Evolutionary conservation across 92 coral and sea anemone genomes (phyloP), one percentile per base, ranked within the genome.

Genomic region (Umimayanthus chanpuru): DNA sequence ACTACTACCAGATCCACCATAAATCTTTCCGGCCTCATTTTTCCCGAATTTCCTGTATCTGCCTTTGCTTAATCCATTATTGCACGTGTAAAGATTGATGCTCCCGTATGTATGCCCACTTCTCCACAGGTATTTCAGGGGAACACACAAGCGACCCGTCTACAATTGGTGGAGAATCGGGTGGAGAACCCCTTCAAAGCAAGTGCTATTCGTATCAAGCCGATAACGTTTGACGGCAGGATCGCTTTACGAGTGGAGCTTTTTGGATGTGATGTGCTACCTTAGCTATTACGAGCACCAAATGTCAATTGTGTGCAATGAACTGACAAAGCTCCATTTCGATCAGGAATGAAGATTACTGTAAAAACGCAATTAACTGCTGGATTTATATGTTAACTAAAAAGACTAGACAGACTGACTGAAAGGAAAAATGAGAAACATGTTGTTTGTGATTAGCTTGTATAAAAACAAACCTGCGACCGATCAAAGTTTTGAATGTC

Each of bases 191-290:
- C 93, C 8, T 82, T 94, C 81, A 71, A 66, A 39, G 90, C 95
- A 55, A 81, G 39, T 21, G 82, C 90, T 39, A 76, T 94, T 65
- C 91, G 91, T 12, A 71, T 94, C 49, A 39, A 66, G 44, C 94
- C 97, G 9, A 32, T 9, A 4, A n/a, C 61, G 2, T 89, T 15
- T 38, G 0, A 0, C 30, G 97, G 97, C 76, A 88, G 97, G 21
- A 94, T 94, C 49, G 97, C 94, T 6, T 70, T 94, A 36, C 80
- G 97, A 25, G 80, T 94, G 76, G 97, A 94, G 76, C 89, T 94
- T 5, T 94, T 88, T 61, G 97, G 95, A 21, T 94, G 97, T 87
- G 85, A 86, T 81, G 81, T 91, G 41, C 43, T 10, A 12, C 44
- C 43, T 28, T 79, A 79, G 41, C 0, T 16, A 21, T 18, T 61